Conservation (phyloP, 2,113 vertebrate genomes). For the Tachysurus fulvidraco region DNA sequence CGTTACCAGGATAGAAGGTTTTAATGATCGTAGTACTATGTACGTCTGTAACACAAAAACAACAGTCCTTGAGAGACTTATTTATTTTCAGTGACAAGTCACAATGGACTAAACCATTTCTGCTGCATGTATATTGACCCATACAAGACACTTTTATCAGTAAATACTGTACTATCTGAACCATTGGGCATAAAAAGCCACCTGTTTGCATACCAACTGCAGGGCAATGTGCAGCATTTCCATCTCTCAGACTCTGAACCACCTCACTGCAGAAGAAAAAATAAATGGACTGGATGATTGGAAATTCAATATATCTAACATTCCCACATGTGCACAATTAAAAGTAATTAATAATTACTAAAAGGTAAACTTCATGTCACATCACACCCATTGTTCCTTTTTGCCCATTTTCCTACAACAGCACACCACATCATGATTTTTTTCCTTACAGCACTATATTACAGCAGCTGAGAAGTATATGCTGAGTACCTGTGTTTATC, state of each 20-base stretch:
- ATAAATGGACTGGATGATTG: not conserved
- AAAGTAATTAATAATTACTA: too few relatives aligned
- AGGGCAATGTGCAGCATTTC: slow-evolving; percentile 69
- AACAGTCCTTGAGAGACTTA: too few relatives aligned
- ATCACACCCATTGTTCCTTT: not conserved
- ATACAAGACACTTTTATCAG: too few relatives aligned
- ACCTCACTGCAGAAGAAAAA: slow-evolving; percentile 61
- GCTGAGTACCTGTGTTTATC: not conserved
- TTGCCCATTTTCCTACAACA: not conserved
- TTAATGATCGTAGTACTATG: too few relatives aligned
- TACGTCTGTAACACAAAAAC: too few relatives aligned
- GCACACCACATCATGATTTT: not conserved
- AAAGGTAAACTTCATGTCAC: too few relatives aligned
- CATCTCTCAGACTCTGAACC: slow-evolving; percentile 73
- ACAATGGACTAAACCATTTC: too few relatives aligned
- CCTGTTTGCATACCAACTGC: slow-evolving; percentile 55
- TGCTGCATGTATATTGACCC: too few relatives aligned
- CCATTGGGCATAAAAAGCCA: not conserved
- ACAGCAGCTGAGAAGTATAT: not conserved
- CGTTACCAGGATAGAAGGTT: too few relatives aligned
- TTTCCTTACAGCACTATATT: not conserved
- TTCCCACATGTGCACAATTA: too few relatives aligned
- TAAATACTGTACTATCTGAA: too few relatives aligned
- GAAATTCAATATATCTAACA: not conserved
- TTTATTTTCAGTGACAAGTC: too few relatives aligned